These are phyloP conservation scores for Crotalus viridis DNA, from an alignment of 2,113 vertebrate species.

Conservation along the genomic window DNA sequence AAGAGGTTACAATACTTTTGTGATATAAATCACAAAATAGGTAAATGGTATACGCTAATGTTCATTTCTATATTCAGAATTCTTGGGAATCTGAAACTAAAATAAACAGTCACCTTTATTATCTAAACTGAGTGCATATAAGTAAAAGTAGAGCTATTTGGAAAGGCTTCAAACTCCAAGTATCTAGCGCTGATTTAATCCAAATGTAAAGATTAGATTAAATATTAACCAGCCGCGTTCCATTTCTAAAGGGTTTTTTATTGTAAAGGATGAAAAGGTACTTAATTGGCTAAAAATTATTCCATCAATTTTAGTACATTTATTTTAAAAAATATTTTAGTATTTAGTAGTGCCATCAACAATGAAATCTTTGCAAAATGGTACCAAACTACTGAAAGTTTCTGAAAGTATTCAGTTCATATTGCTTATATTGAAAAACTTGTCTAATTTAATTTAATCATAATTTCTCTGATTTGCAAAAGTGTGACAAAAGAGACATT, in stretches of 20 bases:
- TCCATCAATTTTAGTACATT: not conserved
- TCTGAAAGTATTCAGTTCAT: not conserved
- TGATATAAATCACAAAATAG: not conserved
- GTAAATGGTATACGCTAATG: not conserved
- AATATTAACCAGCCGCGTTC: not conserved
- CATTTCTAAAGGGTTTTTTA: not conserved
- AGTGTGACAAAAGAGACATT: not conserved
- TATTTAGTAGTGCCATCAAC: not conserved
- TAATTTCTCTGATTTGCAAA: not conserved
- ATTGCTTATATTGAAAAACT: not conserved
- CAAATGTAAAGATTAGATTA: not conserved
- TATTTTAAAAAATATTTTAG: not conserved
- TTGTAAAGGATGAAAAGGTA: not conserved
- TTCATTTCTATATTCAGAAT: not conserved
- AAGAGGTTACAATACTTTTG: not conserved
- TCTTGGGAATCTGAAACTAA: not conserved
- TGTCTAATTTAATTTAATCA: not conserved
- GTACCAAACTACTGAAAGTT: not conserved
- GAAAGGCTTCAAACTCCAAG: slow-evolving; percentile 7
- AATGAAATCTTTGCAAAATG: not conserved
- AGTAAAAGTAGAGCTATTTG: slow-evolving; percentile 10
- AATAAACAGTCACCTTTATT: not conserved
- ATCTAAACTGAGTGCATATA: not conserved
- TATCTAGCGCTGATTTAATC: not conserved
- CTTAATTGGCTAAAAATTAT: not conserved